Percentiles rank a stretch among this genome's conserved stretches.
phyloP scores from a whole-genome alignment of 2,113 vertebrate genomes.

The Pelusios castaneus region DNA sequence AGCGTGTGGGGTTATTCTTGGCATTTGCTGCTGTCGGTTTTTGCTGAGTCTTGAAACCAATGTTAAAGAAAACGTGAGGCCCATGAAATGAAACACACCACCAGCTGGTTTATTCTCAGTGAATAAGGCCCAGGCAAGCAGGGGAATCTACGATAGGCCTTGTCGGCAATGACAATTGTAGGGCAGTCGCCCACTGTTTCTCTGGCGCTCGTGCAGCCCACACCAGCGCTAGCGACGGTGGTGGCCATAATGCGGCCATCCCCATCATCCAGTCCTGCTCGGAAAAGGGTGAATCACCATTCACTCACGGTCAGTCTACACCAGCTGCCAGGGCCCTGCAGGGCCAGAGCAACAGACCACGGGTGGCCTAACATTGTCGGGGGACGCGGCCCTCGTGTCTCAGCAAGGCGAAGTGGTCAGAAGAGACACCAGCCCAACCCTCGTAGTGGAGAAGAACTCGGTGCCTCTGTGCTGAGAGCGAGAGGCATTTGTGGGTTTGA shows the following conservation, averaged over 20 bases:
- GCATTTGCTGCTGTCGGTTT: not conserved
- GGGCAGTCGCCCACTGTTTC: not conserved
- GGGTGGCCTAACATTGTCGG: not conserved
- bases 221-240: not conserved
- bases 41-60: not conserved
- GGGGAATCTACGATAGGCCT: not conserved
- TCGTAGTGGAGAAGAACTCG: not conserved
- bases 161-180: not conserved
- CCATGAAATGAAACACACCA: not conserved
- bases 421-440: fast-evolving
- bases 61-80: not conserved
- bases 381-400: fast-evolving
- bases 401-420: not conserved
- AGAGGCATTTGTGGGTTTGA: slow-evolving; percentile 33
- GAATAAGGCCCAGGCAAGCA: not conserved
- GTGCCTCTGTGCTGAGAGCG: not conserved
- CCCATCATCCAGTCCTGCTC: not conserved
- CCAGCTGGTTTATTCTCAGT: not conserved
- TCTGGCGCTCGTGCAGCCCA: not conserved
- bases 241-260: not conserved
- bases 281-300: not conserved
- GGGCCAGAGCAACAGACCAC: fast-evolving
- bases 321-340: fast-evolving
- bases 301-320: not conserved
- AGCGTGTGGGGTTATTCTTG: not conserved